Evolutionary conservation across 2,888 invertebrate species (phyloP), one percentile per base, ranked within the genome.

Genomic region (Pediacus dermestoides): DNA sequence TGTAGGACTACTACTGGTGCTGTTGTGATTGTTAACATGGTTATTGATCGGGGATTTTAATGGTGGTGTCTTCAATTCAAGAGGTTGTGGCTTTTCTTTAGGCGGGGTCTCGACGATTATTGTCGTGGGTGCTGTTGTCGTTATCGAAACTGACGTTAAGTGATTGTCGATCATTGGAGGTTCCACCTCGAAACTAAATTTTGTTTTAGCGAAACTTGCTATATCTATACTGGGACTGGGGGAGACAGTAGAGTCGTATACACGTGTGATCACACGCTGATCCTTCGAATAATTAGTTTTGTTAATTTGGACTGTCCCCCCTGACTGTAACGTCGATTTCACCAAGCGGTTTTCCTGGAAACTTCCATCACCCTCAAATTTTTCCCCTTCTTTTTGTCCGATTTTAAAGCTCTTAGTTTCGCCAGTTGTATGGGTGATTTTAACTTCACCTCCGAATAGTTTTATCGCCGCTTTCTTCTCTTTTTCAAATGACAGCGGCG

Each of bases 281-380:
- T n/a, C n/a, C n/a, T n/a, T n/a, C n/a, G n/a, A n/a, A n/a, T n/a
- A n/a, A n/a, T n/a, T n/a, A n/a, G 63, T 50, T 44, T 66, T 66
- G 37, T 66, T 68, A 28, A 69, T 68, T 30, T 69, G 44, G 33
- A 78, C 76, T n/a, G 86, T 88, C 9, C 88, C 89, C 15, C 90
- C 90, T 0, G 89, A 88, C 58, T 89, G 82, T 37, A 90, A 70
- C 1, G 86, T 84, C 1, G 88, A 87, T 55, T 87, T 81, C 11
- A 90, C 85, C 44, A 90, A 85, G 45, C 87, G 78, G 48, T 70
- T 70, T 46, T 70, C 70, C 37, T 68, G 68, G 37, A 68, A 34
- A 47, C 71, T 68, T 6, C 65, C 53, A 11, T 13, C 14, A 10
- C 23, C 30, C 10, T 37, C 39, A 14, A 2, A 3, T 3, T 7